Conservation (phyloP, 2,888 invertebrate genomes). For the Drosophila ustulata region DNA sequence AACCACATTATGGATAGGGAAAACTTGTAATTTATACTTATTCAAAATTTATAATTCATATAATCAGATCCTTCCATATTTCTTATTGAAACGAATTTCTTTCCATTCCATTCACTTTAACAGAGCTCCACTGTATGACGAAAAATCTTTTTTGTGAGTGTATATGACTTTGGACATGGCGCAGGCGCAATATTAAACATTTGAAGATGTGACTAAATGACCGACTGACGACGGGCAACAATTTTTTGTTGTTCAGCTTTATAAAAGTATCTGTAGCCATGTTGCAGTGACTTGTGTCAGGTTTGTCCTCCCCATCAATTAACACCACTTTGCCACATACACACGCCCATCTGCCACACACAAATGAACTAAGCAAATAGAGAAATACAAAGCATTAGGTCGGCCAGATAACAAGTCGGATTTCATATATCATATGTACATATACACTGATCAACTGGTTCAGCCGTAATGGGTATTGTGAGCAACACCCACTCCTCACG, state of each 20-base stretch:
- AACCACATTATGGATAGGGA: not conserved
- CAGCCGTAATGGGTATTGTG: constrained; percentile 12
- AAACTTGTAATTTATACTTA: not conserved
- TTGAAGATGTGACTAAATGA: constrained; percentile 51
- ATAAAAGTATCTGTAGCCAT: constrained; percentile 30
- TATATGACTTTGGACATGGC: constrained; percentile 31
- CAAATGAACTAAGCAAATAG: constrained; percentile 55
- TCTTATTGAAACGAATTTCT: not conserved
- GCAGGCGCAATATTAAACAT: constrained; percentile 63
- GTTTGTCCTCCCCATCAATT: constrained; percentile 71
- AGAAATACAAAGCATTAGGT: constrained; percentile 29
- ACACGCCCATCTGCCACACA: constrained; percentile 14
- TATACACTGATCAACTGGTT: constrained; percentile 35
- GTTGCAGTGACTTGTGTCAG: constrained; percentile 58
- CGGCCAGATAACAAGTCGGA: constrained; percentile 47
- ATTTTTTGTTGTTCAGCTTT: constrained; percentile 33
- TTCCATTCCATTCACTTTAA: not conserved
- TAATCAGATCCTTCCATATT: not conserved
- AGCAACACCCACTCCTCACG: constrained; percentile 35
- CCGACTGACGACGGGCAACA: constrained; percentile 59
- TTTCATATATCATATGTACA: constrained; percentile 31
- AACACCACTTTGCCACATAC: constrained; percentile 60
- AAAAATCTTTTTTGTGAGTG: constrained; percentile 10
- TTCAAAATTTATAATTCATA: not conserved
- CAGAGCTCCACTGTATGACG: constrained; percentile 32